phyloP scores from a whole-genome alignment of 92 coral and sea anemone species.

The Palythoa grandis region DNA sequence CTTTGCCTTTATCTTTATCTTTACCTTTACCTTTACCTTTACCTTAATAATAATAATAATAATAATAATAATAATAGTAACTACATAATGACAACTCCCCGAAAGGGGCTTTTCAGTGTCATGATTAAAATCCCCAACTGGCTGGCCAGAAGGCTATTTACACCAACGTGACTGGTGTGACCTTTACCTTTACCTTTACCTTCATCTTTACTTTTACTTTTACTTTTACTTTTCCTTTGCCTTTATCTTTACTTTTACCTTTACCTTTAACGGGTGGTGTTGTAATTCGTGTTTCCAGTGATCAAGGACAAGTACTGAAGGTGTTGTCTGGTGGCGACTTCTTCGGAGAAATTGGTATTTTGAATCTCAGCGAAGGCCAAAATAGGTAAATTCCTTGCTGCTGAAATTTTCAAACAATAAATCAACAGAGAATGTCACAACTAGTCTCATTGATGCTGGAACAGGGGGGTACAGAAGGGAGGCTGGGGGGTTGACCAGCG shows the following conservation, averaged over 20 bases:
- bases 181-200: no score
- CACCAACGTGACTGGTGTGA: no score
- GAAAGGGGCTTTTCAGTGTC: no score
- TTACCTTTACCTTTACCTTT: no score
- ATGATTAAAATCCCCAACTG: no score
- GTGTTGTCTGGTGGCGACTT: constrained; percentile 91
- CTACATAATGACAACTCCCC: no score
- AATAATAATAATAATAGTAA: no score
- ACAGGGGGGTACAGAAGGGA: neutral
- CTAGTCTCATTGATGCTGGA: neutral
- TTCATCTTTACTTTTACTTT: neutral
- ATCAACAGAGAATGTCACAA: no score
- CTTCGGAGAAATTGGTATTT: constrained; percentile 96
- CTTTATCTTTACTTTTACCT: neutral
- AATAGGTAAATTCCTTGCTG: constrained; percentile 71
- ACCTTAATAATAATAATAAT: no score
- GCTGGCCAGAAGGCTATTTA: no score
- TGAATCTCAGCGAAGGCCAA: constrained; percentile 96
- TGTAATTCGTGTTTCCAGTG: constrained; percentile 50
- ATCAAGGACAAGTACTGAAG: constrained; percentile 86
- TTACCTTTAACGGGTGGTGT: neutral
- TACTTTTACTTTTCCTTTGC: neutral
- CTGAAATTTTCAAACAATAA: neutral
- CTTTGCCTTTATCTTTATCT: no score
- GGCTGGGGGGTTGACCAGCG: no score